A percentile compares a stretch with the other conserved stretches of the same genome.
phyloP scores from a whole-genome alignment of 2,888 invertebrate genomes.

The Perithous albicinctus region DNA sequence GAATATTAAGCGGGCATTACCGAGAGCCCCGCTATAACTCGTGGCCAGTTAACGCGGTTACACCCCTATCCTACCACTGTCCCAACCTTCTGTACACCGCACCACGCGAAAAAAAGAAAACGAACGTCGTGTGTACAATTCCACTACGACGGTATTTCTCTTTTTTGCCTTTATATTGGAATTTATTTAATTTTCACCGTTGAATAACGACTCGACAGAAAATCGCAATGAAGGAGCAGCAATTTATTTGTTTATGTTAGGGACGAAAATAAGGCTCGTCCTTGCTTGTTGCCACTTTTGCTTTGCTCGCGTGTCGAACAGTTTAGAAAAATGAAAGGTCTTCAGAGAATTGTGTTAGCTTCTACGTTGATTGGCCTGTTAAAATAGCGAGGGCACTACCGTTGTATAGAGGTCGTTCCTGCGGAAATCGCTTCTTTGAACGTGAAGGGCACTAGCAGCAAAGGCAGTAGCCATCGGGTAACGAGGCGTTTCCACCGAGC shows the following conservation, averaged over 20 bases:
- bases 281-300: not conserved
- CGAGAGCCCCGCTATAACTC: slow-evolving; percentile 80
- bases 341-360: slow-evolving; percentile 43
- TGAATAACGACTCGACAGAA: not conserved
- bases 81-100: slow-evolving; percentile 61
- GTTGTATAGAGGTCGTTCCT: slow-evolving; percentile 10
- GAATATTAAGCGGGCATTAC: slow-evolving; percentile 84
- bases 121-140: slow-evolving; percentile 52
- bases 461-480: slow-evolving; percentile 45
- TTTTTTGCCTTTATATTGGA: slow-evolving; percentile 20
- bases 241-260: not conserved
- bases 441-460: slow-evolving; percentile 54
- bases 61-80: slow-evolving; percentile 61
- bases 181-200: slow-evolving; percentile 7
- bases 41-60: slow-evolving; percentile 80
- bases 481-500: slow-evolving; percentile 65
- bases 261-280: not conserved
- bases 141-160: slow-evolving; percentile 30
- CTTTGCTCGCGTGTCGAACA: slow-evolving; percentile 42
- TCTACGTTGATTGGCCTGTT: slow-evolving; percentile 33
- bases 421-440: slow-evolving; percentile 66
- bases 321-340: slow-evolving; percentile 25
- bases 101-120: slow-evolving; percentile 27
- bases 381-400: slow-evolving; percentile 5
- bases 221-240: not conserved